Conservation (phyloP, 2,888 invertebrate genomes). For the Stenichneumon culpator region DNA sequence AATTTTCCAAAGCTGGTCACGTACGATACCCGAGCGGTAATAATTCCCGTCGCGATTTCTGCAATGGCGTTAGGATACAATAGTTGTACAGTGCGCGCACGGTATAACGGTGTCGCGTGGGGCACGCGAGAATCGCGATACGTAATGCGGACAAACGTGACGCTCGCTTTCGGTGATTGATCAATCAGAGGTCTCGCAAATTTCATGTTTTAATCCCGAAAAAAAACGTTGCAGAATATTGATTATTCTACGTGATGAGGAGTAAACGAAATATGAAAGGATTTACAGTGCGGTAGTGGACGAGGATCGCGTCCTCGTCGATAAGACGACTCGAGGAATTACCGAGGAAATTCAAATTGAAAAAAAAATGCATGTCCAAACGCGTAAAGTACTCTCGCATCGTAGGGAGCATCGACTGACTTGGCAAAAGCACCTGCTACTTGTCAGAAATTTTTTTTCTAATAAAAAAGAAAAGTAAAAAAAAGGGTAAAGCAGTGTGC, state of each 20-base stretch:
- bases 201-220: constrained; percentile 10
- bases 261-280: too few relatives aligned
- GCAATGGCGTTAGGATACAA: constrained; percentile 53
- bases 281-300: neutral
- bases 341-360: neutral
- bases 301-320: neutral
- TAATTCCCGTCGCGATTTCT: constrained; percentile 61
- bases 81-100: constrained; percentile 16
- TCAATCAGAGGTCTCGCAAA: constrained; percentile 19
- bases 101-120: neutral
- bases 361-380: neutral
- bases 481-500: constrained; percentile 45
- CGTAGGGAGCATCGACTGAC: constrained; percentile 10
- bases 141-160: constrained; percentile 44
- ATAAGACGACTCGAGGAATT: neutral
- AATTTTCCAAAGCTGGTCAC: constrained; percentile 44
- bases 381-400: constrained; percentile 13
- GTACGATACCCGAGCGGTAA: constrained; percentile 28
- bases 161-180: constrained; percentile 31
- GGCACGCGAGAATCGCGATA: constrained; percentile 17
- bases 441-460: constrained; percentile 2
- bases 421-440: constrained; percentile 33
- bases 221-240: constrained; percentile 3
- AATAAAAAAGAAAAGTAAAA: constrained; percentile 23
- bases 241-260: too few relatives aligned